Evolutionary conservation across 2,888 invertebrate species (phyloP), one percentile per base, ranked within the genome.

Genomic region (Drosophila nr. fundita): DNA sequence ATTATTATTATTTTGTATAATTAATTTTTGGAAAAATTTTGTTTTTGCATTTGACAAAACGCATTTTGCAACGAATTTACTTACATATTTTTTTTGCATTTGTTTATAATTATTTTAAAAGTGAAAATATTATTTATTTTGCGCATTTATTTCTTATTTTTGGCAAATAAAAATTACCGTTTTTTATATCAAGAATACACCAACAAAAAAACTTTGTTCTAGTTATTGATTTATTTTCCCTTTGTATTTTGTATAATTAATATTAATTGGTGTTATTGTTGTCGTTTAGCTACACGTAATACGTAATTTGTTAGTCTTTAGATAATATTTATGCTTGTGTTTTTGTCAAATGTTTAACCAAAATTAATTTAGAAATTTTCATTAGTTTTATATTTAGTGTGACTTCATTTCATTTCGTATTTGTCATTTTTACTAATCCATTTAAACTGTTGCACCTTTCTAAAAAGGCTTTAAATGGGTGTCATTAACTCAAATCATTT

Each of bases 21-120:
- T 75, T 74, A 52, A 74, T 61, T 74, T 77, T 88, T 78, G 57
- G 62, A 78, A 66, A 63, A 60, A 69, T 81, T 84, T 90, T 89
- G 87, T 87, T 87, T 83, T 74, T 90, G 90, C 91, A 90, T 90
- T 89, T 89, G 90, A 88, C 91, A 90, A 88, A 87, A 89, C 82
- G 86, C 91, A 90, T 86, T 85, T 82, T 71, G 86, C 86, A 85
- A 69, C 69, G 80, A 83, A 80, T 82, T 90, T 85, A 66, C 55
- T 57, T 29, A 40, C 29, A 21, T 29, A 53, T 15, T 63, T 63
- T 68, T 64, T 55, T 76, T 73, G 69, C 73, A 78, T 87, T 78
- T 82, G 78, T 77, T 77, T 78, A 42, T 40, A 76, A 74, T 70
- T 66, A 72, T 73, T 72, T 86, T 73, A 70, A 80, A 76, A 78